phyloP scores from a whole-genome alignment of 2,113 vertebrate genomes.

The Noturus placidus region DNA sequence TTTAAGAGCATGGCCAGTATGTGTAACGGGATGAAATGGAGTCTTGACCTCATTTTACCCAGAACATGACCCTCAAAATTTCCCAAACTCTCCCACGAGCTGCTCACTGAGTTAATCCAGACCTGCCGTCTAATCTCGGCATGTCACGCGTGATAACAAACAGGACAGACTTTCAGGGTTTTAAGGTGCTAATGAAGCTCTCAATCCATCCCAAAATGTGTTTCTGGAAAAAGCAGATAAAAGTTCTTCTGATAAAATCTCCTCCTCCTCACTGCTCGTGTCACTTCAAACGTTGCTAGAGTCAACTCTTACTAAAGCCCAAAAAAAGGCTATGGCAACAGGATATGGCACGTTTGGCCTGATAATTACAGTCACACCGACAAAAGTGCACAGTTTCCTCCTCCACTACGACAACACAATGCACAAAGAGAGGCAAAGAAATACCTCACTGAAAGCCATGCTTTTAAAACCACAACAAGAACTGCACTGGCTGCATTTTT shows the following conservation, averaged over 20 bases:
- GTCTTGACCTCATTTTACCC: conserved; percentile 38
- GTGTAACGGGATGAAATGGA: neutral
- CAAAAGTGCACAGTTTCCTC: conserved; percentile 22
- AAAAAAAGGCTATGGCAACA: neutral
- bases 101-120: conserved; percentile 48
- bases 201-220: conserved; percentile 28
- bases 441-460: conserved; percentile 37
- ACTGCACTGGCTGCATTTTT: conserved; percentile 59
- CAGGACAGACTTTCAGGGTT: conserved; percentile 56
- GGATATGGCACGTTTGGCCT: conserved; percentile 11
- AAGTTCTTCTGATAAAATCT: conserved; percentile 19
- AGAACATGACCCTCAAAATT: conserved; percentile 22
- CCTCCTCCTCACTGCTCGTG: neutral
- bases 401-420: conserved; percentile 34
- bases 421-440: conserved; percentile 29
- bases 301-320: neutral
- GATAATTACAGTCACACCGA: conserved; percentile 31
- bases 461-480: conserved; percentile 56
- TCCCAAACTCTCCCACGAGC: conserved; percentile 19
- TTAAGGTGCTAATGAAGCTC: conserved; percentile 49
- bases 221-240: conserved; percentile 30
- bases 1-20: neutral
- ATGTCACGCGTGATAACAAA: conserved; percentile 60
- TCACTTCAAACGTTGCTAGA: neutral
- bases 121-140: conserved; percentile 60